phyloP scores from a whole-genome alignment of 2,113 vertebrate genomes.

The Phalacrocorax pelagicus region DNA sequence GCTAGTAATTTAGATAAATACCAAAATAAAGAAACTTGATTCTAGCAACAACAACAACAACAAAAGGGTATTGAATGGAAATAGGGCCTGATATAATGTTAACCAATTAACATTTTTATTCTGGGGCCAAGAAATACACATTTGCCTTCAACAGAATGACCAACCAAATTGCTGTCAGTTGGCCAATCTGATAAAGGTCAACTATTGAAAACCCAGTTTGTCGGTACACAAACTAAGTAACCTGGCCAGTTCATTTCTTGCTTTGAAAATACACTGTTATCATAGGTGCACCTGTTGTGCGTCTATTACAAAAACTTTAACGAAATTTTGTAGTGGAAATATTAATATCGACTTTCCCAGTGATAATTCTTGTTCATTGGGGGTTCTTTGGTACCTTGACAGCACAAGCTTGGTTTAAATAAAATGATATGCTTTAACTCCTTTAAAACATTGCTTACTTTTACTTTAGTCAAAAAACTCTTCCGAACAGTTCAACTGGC shows the following conservation, averaged over 20 bases:
- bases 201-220: slow-evolving; percentile 6
- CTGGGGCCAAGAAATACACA: slow-evolving; percentile 6
- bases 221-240: slow-evolving; percentile 23
- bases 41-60: not conserved
- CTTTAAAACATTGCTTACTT: not conserved
- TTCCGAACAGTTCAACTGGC: not conserved
- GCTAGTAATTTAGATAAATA: not conserved
- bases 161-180: not conserved
- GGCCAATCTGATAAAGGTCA: slow-evolving; percentile 80
- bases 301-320: not conserved
- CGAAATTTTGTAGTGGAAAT: not conserved
- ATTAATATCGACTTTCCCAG: not conserved
- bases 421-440: not conserved
- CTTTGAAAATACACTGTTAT: not conserved
- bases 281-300: not conserved
- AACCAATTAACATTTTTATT: slow-evolving; percentile 15
- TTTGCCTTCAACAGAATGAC: slow-evolving; percentile 67
- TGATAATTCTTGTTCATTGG: not conserved
- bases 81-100: not conserved
- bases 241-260: not conserved
- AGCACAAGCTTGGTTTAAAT: not conserved
- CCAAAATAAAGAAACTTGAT: not conserved
- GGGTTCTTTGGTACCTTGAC: not conserved
- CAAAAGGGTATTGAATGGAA: not conserved
- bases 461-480: not conserved